Evolutionary conservation across 2,797 vertebrate species (phyloP).

Genomic region (Columba guinea): DNA sequence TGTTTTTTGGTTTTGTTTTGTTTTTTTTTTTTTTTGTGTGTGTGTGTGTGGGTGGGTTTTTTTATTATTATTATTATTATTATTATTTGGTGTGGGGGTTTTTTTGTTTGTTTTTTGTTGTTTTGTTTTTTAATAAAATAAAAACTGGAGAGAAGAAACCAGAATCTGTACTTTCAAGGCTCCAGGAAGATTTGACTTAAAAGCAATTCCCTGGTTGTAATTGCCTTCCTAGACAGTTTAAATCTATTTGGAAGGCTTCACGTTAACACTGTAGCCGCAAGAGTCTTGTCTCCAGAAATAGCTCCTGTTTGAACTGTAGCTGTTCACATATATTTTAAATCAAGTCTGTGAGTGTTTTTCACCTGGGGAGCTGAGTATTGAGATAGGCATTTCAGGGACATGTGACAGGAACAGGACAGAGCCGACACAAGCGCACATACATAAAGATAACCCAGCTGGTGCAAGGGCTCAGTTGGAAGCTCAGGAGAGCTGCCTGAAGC

Average conservation of each 20-base stretch:
- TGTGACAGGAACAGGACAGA: background rate
- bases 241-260: constrained; percentile 21
- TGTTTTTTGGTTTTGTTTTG: too few relatives aligned
- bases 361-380: background rate
- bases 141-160: background rate
- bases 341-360: background rate
- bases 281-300: constrained; percentile 18
- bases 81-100: too few relatives aligned
- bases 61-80: too few relatives aligned
- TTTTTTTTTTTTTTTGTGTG: too few relatives aligned
- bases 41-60: too few relatives aligned
- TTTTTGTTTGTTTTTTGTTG: too few relatives aligned
- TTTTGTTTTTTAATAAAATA: background rate
- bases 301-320: background rate
- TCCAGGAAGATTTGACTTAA: background rate
- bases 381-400: background rate
- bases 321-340: background rate
- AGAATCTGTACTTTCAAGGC: background rate
- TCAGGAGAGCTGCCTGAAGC: background rate
- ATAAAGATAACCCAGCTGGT: background rate
- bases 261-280: background rate
- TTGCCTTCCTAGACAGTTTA: constrained; percentile 16
- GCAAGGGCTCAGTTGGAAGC: background rate
- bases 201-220: background rate
- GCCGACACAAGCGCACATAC: background rate